These are phyloP conservation scores for Philopedon plagiatum DNA, from an alignment of 2,888 invertebrate genomes.

Conservation along the genomic window DNA sequence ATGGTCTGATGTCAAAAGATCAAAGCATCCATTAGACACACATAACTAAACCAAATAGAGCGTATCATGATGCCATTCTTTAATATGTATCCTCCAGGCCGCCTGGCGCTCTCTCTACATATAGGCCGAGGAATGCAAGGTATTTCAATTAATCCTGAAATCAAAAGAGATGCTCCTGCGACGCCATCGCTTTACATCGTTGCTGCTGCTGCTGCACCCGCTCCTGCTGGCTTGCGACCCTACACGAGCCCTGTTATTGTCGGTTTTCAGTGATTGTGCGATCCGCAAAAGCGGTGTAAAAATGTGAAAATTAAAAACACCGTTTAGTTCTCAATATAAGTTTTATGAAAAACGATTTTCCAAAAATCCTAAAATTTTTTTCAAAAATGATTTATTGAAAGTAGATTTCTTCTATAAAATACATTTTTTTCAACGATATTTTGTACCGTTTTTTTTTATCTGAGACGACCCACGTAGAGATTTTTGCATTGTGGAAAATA, in stretches of 20 bases:
- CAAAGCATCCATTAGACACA: constrained; percentile 22
- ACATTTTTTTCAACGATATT: too few species aligned
- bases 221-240: constrained; percentile 20
- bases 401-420: too few species aligned
- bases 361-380: too few species aligned
- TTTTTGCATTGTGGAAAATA: too few species aligned
- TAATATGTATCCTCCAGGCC: constrained; percentile 34
- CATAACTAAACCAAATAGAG: constrained; percentile 24
- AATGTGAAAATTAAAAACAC: neutral
- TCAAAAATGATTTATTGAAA: too few species aligned
- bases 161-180: constrained; percentile 65
- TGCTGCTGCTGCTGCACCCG: constrained; percentile 48
- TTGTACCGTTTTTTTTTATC: too few species aligned
- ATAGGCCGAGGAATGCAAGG: constrained; percentile 67
- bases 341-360: too few species aligned
- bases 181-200: constrained; percentile 63
- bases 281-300: constrained; percentile 6
- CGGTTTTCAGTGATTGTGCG: constrained; percentile 19
- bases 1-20: neutral
- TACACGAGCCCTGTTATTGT: neutral
- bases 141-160: constrained; percentile 70
- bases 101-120: constrained; percentile 27
- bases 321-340: too few species aligned
- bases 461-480: too few species aligned
- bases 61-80: constrained; percentile 28